These are phyloP conservation scores for Cheirogaleus medius DNA, from an alignment of 2,113 vertebrate genomes.

Conservation along the genomic window DNA sequence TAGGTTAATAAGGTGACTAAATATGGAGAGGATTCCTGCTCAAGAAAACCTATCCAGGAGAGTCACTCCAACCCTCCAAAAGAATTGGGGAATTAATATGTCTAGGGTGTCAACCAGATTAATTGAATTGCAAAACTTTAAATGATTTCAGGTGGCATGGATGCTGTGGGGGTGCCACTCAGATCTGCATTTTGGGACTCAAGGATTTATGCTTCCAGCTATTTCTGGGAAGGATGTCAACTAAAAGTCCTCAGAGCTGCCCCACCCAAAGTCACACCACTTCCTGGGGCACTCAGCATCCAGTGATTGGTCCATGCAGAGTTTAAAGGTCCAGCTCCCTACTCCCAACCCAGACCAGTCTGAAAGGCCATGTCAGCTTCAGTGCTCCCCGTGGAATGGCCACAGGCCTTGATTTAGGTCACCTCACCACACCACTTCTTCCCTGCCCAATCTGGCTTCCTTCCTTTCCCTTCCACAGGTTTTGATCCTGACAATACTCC, in stretches of 20 bases:
- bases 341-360: background rate
- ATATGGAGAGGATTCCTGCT: background rate
- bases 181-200: background rate
- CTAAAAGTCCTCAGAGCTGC: background rate
- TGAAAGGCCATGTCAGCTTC: background rate
- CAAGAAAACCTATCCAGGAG: background rate
- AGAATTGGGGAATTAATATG: background rate
- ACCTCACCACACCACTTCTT: accelerated
- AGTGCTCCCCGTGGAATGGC: no score
- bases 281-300: background rate
- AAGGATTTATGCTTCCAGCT: background rate
- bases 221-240: background rate
- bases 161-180: background rate
- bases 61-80: background rate
- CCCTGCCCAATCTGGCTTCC: background rate
- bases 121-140: conserved; percentile 1
- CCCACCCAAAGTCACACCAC: background rate
- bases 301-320: background rate
- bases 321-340: background rate
- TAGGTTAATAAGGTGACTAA: background rate
- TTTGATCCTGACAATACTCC: background rate
- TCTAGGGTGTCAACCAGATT: background rate
- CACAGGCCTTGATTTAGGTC: background rate
- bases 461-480: background rate
- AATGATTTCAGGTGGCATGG: background rate